Evolutionary conservation across 2,797 vertebrate genomes (phyloP).

Genomic region (Hirundo rustica): DNA sequence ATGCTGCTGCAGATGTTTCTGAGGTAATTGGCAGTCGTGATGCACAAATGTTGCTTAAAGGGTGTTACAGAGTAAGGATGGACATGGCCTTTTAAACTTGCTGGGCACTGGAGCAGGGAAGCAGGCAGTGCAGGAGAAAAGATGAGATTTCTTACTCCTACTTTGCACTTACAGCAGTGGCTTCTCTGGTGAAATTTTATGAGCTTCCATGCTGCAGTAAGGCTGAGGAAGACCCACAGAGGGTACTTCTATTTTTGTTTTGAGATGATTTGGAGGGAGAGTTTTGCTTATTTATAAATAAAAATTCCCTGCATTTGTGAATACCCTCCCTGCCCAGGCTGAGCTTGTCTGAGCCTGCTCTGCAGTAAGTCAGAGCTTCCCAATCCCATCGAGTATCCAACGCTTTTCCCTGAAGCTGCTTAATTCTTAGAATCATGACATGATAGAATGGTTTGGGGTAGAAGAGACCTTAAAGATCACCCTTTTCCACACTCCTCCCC

Average conservation of each 20-base stretch:
- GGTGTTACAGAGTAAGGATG: background rate
- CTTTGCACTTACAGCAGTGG: background rate
- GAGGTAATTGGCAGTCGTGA: background rate
- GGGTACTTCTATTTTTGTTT: background rate
- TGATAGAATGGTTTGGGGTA: background rate
- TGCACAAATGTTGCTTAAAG: background rate
- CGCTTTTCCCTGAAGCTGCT: background rate
- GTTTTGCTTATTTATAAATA: background rate
- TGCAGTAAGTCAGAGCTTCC: background rate
- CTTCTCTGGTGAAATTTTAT: background rate
- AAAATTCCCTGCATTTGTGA: background rate
- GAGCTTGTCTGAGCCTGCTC: background rate
- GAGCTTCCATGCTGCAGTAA: background rate
- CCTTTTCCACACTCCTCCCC: background rate
- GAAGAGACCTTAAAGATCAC: background rate
- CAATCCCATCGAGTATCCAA: background rate
- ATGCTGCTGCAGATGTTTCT: background rate
- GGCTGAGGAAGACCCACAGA: background rate
- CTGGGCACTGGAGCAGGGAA: background rate
- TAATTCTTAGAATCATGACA: background rate
- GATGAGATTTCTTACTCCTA: background rate
- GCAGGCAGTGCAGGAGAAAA: background rate
- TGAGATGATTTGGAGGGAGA: background rate
- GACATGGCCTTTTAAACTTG: background rate
- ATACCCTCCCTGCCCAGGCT: background rate